Evolutionary conservation across 1,140 invertebrate genomes (phyloP).

Genomic region (Danaus plexippus): DNA sequence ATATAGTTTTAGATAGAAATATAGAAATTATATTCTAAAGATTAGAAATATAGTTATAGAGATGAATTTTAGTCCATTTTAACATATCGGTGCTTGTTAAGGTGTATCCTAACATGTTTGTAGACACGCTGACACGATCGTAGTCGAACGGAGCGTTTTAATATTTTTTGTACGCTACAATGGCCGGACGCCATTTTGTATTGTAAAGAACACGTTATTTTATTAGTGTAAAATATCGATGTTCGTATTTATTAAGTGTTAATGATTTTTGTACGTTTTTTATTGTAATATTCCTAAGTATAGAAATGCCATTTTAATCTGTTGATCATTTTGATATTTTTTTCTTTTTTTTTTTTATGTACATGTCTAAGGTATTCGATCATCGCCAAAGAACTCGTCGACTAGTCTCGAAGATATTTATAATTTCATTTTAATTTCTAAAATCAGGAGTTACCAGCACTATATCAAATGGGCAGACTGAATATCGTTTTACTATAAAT

Average conservation of each 20-base stretch:
- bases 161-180: constrained; percentile 33
- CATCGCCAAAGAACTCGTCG: constrained; percentile 59
- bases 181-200: constrained; percentile 2
- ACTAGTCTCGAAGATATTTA: constrained; percentile 58
- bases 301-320: constrained; percentile 3
- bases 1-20: constrained; percentile 30
- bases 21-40: constrained; percentile 59
- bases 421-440: constrained; percentile 39
- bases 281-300: constrained; percentile 4
- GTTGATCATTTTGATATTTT: background rate
- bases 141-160: constrained; percentile 15
- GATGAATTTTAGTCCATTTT: constrained; percentile 56
- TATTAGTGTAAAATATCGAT: constrained; percentile 9
- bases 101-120: constrained; percentile 48
- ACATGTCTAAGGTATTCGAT: constrained; percentile 15
- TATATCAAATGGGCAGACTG: constrained; percentile 60
- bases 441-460: constrained; percentile 48
- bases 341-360: constrained; percentile 4
- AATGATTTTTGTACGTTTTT: constrained; percentile 2
- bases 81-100: constrained; percentile 67
- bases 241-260: constrained; percentile 9
- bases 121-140: constrained; percentile 37
- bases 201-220: background rate
- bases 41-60: constrained; percentile 42
- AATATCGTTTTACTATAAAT: constrained; percentile 36